phyloP scores from a whole-genome alignment of 2,113 vertebrate genomes.

The Pelobates fuscus region DNA sequence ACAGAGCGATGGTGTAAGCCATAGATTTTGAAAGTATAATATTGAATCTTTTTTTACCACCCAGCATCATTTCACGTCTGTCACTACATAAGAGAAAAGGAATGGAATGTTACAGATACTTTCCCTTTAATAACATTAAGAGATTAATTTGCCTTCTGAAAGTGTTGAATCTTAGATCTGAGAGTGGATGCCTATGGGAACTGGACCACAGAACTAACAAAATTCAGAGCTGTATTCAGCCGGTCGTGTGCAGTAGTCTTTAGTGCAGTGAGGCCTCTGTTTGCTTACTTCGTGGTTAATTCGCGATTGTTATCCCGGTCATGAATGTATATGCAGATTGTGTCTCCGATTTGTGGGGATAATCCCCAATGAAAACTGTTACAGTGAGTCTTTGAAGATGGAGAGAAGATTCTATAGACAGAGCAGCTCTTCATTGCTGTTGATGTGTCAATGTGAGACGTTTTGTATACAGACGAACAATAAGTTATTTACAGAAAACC shows the following conservation, averaged over 20 bases:
- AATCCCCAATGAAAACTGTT: constrained; percentile 50
- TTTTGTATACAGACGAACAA: constrained; percentile 50
- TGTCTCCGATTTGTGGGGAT: constrained; percentile 48
- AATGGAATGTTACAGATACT: constrained; percentile 12
- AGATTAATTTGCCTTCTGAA: constrained; percentile 46
- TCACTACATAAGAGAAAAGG: neutral
- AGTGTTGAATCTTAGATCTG: constrained; percentile 10
- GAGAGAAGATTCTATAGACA: constrained; percentile 38
- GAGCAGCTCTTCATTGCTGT: constrained; percentile 42
- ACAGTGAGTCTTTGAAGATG: constrained; percentile 45
- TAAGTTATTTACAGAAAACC: constrained; percentile 50
- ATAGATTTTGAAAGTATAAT: constrained; percentile 17
- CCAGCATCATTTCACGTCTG: constrained; percentile 38
- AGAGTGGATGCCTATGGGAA: constrained; percentile 36
- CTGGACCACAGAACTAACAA: constrained; percentile 31
- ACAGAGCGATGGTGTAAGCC: neutral
- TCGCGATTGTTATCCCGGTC: constrained; percentile 43
- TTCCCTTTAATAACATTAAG: constrained; percentile 41
- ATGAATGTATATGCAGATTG: constrained; percentile 52
- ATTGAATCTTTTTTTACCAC: constrained; percentile 16
- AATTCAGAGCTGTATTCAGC: constrained; percentile 10
- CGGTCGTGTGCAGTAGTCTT: constrained; percentile 36
- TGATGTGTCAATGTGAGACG: constrained; percentile 52
- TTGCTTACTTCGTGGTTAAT: constrained; percentile 30
- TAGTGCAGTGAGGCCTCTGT: constrained; percentile 31